phyloP scores from a whole-genome alignment of 2,888 invertebrate species.

The Hedychridium roseum region DNA sequence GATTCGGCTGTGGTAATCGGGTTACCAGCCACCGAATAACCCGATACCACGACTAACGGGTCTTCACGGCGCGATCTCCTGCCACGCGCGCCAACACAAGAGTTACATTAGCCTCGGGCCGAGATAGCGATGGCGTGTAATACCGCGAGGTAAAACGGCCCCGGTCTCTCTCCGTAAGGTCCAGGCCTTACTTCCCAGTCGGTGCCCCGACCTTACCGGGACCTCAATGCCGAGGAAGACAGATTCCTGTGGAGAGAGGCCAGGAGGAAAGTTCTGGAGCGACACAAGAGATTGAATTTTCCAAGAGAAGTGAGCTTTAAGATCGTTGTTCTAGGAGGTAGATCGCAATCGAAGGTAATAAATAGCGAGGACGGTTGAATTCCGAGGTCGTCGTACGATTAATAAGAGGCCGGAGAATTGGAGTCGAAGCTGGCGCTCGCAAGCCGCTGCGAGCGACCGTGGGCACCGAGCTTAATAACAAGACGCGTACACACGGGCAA shows the following conservation, averaged over 20 bases:
- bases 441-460: constrained; percentile 23
- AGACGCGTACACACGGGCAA: constrained; percentile 33
- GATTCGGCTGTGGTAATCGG: constrained; percentile 34
- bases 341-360: too few species aligned
- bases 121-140: constrained; percentile 39
- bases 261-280: too few species aligned
- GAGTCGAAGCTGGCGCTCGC: constrained; percentile 19
- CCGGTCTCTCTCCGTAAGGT: constrained; percentile 7
- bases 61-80: constrained; percentile 32
- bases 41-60: constrained; percentile 25
- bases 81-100: constrained; percentile 42
- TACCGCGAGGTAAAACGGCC: constrained; percentile 3
- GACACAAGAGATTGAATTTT: too few species aligned
- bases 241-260: too few species aligned
- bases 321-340: too few species aligned
- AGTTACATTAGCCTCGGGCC: constrained; percentile 50
- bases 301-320: too few species aligned
- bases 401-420: constrained; percentile 28
- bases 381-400: constrained; percentile 26
- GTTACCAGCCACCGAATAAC: constrained; percentile 31
- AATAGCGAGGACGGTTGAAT: too few species aligned
- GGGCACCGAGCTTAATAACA: constrained; percentile 35
- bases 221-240: too few species aligned
- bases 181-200: constrained; percentile 15
- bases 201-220: too few species aligned